phyloP scores from a whole-genome alignment of 2,888 invertebrate species.

The Spilosoma lubricipeda region DNA sequence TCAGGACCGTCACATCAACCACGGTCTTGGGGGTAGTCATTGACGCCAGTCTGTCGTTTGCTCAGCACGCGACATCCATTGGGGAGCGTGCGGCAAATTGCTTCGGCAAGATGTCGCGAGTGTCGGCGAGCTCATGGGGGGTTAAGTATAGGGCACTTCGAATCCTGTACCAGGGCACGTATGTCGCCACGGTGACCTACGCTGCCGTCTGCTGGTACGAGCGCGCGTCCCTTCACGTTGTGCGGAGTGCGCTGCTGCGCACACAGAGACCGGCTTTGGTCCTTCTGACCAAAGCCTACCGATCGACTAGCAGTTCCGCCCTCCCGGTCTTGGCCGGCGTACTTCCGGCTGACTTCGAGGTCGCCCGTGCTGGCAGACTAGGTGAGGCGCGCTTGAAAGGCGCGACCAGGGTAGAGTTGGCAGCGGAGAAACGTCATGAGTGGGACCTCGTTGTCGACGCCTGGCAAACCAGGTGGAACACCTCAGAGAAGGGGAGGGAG shows the following conservation, averaged over 20 bases:
- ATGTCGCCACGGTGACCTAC: background rate
- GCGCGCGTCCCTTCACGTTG: background rate
- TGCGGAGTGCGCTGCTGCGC: constrained; percentile 8
- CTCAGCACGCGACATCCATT: constrained; percentile 28
- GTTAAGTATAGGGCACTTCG: constrained; percentile 30
- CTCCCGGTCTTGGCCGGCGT: constrained; percentile 1
- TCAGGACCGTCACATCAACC: constrained; percentile 10
- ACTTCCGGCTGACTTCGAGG: background rate
- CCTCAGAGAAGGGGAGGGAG: background rate
- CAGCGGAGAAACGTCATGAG: background rate
- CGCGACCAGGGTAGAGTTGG: background rate
- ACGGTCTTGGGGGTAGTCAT: constrained; percentile 19
- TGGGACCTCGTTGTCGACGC: background rate
- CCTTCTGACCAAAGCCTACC: background rate
- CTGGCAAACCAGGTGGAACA: background rate
- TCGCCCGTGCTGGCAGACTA: background rate
- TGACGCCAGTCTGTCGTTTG: constrained; percentile 10
- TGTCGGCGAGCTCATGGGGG: constrained; percentile 39
- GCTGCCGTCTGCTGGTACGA: background rate
- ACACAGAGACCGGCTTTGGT: background rate
- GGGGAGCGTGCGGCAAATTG: constrained; percentile 37
- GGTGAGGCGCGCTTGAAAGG: background rate
- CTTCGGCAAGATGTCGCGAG: background rate
- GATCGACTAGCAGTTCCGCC: background rate
- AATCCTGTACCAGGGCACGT: background rate